Evolutionary conservation across 2,797 vertebrate species (phyloP).

Genomic region (Tapirus indicus): DNA sequence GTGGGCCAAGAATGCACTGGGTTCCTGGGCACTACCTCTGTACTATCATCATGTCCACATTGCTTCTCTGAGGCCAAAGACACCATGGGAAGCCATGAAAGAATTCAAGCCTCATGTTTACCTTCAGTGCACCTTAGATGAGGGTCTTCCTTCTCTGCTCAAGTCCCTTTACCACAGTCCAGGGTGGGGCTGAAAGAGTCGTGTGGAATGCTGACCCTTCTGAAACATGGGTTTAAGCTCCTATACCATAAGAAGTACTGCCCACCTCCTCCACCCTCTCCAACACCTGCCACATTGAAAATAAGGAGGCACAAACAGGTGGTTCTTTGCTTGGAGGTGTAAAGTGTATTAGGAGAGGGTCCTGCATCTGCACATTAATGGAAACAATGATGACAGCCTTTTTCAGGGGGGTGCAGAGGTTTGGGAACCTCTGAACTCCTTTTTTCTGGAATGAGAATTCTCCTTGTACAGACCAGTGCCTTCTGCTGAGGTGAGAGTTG

Average conservation of each 20-base stretch:
- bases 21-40: not conserved
- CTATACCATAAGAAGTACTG: not conserved
- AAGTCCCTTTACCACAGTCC: not conserved
- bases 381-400: slow-evolving; percentile 1
- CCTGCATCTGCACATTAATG: not conserved
- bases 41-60: not conserved
- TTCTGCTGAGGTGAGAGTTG: slow-evolving; percentile 28
- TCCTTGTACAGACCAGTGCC: not conserved
- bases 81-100: not conserved
- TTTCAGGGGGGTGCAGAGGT: not conserved
- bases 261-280: not conserved
- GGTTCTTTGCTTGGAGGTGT: slow-evolving; percentile 21
- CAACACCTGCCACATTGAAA: not conserved
- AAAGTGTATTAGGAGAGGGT: slow-evolving; percentile 73
- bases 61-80: not conserved
- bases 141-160: not conserved
- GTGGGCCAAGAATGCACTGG: not conserved
- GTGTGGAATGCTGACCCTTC: not conserved
- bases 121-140: not conserved
- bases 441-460: not conserved
- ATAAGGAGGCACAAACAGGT: slow-evolving; percentile 10
- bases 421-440: not conserved
- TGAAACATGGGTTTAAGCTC: slow-evolving; percentile 28
- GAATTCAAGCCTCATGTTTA: slow-evolving; percentile 24
- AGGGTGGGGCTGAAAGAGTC: not conserved